phyloP scores from a whole-genome alignment of 2,888 invertebrate genomes.

The Tholera decimalis region DNA sequence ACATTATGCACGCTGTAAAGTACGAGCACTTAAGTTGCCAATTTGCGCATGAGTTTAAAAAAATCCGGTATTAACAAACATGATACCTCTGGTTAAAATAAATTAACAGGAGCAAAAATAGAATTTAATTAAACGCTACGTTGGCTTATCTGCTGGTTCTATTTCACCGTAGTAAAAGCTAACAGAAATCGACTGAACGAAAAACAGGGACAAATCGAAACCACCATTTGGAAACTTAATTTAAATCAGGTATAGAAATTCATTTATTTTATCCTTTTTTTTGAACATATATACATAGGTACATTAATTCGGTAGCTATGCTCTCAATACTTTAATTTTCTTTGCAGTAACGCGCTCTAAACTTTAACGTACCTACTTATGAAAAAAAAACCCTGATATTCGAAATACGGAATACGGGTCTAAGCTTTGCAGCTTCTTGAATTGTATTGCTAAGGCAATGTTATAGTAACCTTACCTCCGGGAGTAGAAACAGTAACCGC shows the following conservation, averaged over 20 bases:
- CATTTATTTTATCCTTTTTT: slow-evolving; percentile 15
- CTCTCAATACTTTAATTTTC: slow-evolving; percentile 30
- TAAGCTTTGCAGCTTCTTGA: slow-evolving; percentile 23
- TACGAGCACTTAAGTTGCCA: slow-evolving; percentile 6
- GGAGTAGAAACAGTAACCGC: slow-evolving; percentile 63
- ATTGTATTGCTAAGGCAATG: slow-evolving; percentile 50
- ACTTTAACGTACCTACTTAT: too few relatives aligned
- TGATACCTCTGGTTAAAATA: slow-evolving; percentile 15
- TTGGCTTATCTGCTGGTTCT: slow-evolving; percentile 18
- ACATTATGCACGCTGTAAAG: slow-evolving; percentile 21
- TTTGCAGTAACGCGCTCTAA: background rate
- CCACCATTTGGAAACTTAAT: slow-evolving; percentile 49
- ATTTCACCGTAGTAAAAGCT: slow-evolving; percentile 32
- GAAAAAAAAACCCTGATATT: slow-evolving; percentile 16
- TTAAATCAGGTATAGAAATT: slow-evolving; percentile 25
- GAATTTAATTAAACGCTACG: slow-evolving; percentile 38
- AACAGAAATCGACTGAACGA: slow-evolving; percentile 30
- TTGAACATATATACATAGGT: slow-evolving; percentile 1
- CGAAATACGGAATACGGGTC: background rate
- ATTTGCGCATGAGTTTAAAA: slow-evolving; percentile 14
- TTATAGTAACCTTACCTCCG: slow-evolving; percentile 65
- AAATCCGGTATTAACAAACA: background rate
- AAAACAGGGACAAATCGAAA: slow-evolving; percentile 44
- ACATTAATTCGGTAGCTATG: slow-evolving; percentile 5
- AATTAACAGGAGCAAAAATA: slow-evolving; percentile 22